A percentile compares a stretch with the other conserved stretches of the same genome.
Evolutionary conservation across 1,140 invertebrate genomes (phyloP).

Genomic region (Psix sp.): DNA sequence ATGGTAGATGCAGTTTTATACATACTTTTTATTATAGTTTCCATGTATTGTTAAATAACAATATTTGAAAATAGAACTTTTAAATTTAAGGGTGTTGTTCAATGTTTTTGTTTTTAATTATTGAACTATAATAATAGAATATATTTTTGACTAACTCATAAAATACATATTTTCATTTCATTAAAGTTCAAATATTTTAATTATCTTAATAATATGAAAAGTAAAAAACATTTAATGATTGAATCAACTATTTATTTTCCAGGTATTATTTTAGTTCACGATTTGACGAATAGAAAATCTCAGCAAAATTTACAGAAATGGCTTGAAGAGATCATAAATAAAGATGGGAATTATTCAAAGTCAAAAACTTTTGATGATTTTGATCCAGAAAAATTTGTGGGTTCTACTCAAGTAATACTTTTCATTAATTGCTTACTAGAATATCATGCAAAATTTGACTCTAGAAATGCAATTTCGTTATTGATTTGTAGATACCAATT

Average conservation of each 20-base stretch:
- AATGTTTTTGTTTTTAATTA: no score
- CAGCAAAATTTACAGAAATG: constrained; percentile 95
- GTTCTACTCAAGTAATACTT: constrained; percentile 81
- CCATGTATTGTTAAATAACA: no score
- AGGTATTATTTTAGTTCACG: constrained; percentile 96
- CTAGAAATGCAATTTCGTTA: no score
- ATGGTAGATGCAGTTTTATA: constrained; percentile 82
- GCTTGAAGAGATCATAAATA: constrained; percentile 93
- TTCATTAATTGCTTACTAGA: constrained; percentile 3
- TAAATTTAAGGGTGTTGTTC: no score
- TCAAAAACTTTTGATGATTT: constrained; percentile 82
- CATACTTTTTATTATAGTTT: constrained; percentile 21
- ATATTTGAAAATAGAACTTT: no score
- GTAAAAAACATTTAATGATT: constrained; percentile 17
- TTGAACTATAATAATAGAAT: no score
- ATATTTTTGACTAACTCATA: no score
- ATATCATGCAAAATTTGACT: no score
- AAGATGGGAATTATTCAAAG: constrained; percentile 80
- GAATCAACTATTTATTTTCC: constrained; percentile 66
- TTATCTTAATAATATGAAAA: no score
- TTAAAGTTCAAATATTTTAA: no score
- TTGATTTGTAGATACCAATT: constrained; percentile 88
- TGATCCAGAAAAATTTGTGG: constrained; percentile 94
- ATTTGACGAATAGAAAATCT: constrained; percentile 96
- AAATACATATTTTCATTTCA: no score